Conservation (phyloP, 2,797 vertebrate species). For the Pogoniulus pusillus region DNA sequence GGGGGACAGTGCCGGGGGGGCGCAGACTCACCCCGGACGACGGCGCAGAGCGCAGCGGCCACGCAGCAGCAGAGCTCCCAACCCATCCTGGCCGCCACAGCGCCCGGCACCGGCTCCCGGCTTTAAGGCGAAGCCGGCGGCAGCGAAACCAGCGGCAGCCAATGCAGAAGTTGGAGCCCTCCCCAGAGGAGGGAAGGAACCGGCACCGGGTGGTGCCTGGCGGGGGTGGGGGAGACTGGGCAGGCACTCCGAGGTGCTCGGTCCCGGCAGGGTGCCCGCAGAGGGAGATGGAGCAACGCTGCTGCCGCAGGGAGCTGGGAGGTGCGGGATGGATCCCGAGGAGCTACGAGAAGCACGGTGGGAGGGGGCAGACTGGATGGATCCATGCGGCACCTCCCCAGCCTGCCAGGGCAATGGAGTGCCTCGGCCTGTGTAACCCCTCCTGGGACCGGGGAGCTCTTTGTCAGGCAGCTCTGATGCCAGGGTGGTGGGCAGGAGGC, state of each 20-base stretch:
- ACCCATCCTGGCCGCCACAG: neutral
- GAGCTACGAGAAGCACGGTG: rapidly evolving
- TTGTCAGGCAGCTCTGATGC: neutral
- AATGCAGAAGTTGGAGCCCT: neutral
- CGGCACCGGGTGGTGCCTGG: neutral
- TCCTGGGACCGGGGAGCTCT: neutral
- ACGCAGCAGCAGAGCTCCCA: neutral
- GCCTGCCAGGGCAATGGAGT: too few relatives aligned
- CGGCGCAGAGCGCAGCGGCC: neutral
- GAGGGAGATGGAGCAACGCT: neutral
- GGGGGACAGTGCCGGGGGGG: neutral
- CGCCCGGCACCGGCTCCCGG: neutral
- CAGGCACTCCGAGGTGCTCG: neutral
- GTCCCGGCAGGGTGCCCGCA: neutral
- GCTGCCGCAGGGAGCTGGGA: neutral
- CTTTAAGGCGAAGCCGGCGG: neutral
- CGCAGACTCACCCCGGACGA: slow-evolving; percentile 10
- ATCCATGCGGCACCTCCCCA: rapidly evolving
- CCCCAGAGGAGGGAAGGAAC: slow-evolving; percentile 35
- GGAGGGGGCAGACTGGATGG: neutral
- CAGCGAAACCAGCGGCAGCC: neutral
- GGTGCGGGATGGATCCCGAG: neutral
- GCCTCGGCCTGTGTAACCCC: neutral
- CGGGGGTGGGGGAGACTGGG: neutral
- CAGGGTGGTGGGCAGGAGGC: neutral